Evolutionary conservation across 2,113 vertebrate species (phyloP).

Genomic region (Pangasianodon hypophthalmus): DNA sequence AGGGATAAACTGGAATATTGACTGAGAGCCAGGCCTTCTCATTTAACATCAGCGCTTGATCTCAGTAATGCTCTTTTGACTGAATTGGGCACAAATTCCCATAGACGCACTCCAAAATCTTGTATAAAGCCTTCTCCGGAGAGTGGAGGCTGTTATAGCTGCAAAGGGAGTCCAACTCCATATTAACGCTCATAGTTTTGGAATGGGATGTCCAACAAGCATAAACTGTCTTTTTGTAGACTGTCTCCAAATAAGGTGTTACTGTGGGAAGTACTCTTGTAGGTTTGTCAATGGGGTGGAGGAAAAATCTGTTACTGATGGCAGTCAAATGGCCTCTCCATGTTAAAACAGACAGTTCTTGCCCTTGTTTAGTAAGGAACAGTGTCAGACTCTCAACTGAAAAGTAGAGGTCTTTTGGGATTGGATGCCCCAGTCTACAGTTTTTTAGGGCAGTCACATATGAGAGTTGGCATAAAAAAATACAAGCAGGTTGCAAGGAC

Average conservation of each 20-base stretch:
- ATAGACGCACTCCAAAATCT: not conserved
- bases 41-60: not conserved
- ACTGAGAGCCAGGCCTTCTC: not conserved
- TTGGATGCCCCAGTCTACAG: not conserved
- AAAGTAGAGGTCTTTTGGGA: not conserved
- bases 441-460: not conserved
- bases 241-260: not conserved
- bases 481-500: not conserved
- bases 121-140: not conserved
- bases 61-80: not conserved
- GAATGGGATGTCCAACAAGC: not conserved
- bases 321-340: not conserved
- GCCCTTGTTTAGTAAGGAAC: not conserved
- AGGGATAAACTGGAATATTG: not conserved
- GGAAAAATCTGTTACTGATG: not conserved
- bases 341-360: not conserved
- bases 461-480: not conserved
- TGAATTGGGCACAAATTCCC: not conserved
- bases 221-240: not conserved
- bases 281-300: not conserved
- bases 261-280: not conserved
- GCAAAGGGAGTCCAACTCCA: not conserved
- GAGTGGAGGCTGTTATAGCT: not conserved
- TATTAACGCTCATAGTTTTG: not conserved
- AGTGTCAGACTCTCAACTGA: not conserved